Percentiles rank a stretch among this genome's conserved stretches.
Conservation (phyloP, 2,113 vertebrate species). For the Chloropsis hardwickii region DNA sequence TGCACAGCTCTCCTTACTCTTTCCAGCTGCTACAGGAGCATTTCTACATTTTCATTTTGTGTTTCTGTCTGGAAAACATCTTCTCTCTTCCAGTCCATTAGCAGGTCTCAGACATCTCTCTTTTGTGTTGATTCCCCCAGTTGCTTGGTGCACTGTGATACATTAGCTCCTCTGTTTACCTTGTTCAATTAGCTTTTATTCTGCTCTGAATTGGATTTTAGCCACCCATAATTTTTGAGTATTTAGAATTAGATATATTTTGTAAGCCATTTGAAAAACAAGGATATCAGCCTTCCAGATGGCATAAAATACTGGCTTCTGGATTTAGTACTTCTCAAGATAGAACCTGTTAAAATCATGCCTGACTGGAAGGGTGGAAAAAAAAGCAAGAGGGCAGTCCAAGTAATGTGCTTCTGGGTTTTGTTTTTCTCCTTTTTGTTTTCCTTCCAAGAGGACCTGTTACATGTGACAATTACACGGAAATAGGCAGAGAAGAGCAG, state of each 20-base stretch:
- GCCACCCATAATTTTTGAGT: neutral
- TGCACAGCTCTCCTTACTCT: neutral
- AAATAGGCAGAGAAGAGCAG: neutral
- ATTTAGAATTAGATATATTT: slow-evolving; percentile 51
- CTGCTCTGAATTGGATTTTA: neutral
- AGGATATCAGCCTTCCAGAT: slow-evolving; percentile 50
- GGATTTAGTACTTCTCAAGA: slow-evolving; percentile 59
- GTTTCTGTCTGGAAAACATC: neutral
- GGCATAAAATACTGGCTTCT: slow-evolving; percentile 49
- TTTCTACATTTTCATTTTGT: neutral
- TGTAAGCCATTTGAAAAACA: slow-evolving; percentile 48
- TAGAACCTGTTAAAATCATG: slow-evolving; percentile 48
- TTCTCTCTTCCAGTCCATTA: neutral
- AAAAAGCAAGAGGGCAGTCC: slow-evolving; percentile 36
- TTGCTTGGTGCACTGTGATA: neutral
- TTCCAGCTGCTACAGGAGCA: neutral
- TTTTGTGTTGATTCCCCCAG: neutral
- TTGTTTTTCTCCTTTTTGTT: neutral
- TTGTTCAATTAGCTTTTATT: neutral
- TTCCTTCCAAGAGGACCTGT: neutral
- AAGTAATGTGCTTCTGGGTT: neutral
- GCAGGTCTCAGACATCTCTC: neutral
- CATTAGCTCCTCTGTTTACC: neutral
- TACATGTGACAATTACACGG: neutral
- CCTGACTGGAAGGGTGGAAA: slow-evolving; percentile 3